Evolutionary conservation across 1,140 invertebrate genomes (phyloP).

Genomic region (Brachionus asplanchnoidis): DNA sequence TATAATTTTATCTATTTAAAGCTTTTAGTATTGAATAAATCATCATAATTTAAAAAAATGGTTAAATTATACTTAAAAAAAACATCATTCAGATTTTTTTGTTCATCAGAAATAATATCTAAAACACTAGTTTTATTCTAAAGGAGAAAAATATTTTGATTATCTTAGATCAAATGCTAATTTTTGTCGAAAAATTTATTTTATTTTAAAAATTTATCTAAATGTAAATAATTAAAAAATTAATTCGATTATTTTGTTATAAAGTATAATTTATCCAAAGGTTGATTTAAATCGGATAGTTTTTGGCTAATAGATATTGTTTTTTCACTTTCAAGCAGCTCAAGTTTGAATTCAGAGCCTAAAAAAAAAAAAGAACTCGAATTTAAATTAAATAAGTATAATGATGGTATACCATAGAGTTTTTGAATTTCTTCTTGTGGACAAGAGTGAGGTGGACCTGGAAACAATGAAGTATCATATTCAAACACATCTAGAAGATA

Average conservation of each 20-base stretch:
- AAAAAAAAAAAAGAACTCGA: background rate
- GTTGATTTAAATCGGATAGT: background rate
- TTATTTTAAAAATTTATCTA: background rate
- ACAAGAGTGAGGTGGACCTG: background rate
- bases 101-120: too few relatives aligned
- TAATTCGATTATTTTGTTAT: background rate
- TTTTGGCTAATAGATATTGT: background rate
- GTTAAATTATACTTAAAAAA: too few relatives aligned
- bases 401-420: background rate
- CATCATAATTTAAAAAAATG: too few relatives aligned
- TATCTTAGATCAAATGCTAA: background rate
- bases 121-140: too few relatives aligned
- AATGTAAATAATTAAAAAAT: background rate
- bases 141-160: background rate
- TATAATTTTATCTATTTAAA: too few relatives aligned
- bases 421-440: background rate
- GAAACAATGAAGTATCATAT: constrained; percentile 9
- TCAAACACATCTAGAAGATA: constrained; percentile 34
- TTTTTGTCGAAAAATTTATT: background rate
- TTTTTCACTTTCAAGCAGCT: background rate
- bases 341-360: constrained; percentile 13
- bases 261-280: background rate
- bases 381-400: background rate
- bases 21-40: too few relatives aligned
- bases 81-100: too few relatives aligned